phyloP scores from a whole-genome alignment of 2,888 invertebrate genomes.

The Orthosia incerta region DNA sequence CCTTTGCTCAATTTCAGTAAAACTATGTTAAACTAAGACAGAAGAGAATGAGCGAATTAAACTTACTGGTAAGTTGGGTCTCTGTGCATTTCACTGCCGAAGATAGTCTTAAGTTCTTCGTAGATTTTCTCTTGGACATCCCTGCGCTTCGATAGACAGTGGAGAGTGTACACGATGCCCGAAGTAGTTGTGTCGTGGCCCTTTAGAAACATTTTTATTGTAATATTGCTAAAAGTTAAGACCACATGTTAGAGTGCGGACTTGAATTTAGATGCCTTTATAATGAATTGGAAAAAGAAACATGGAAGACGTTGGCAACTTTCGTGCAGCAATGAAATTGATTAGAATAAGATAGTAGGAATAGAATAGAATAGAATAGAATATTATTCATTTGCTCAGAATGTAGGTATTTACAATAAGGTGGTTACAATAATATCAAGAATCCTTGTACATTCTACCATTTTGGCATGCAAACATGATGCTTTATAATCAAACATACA shows the following conservation, averaged over 20 bases:
- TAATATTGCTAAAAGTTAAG: background rate
- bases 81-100: conserved; percentile 79
- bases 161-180: conserved; percentile 88
- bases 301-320: too few relatives aligned
- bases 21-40: conserved; percentile 7
- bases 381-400: too few relatives aligned
- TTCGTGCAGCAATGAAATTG: background rate
- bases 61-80: conserved; percentile 83
- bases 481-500: too few relatives aligned
- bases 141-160: conserved; percentile 87
- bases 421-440: too few relatives aligned
- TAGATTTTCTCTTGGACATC: conserved; percentile 89
- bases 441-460: too few relatives aligned
- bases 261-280: background rate
- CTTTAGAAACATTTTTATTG: conserved; percentile 68
- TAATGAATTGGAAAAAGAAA: background rate
- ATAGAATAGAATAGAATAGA: too few relatives aligned
- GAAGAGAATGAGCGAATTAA: background rate
- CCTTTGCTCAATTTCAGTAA: background rate
- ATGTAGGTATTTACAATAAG: too few relatives aligned
- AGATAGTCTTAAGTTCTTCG: conserved; percentile 85
- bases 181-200: conserved; percentile 92
- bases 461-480: too few relatives aligned
- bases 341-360: too few relatives aligned
- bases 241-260: background rate